A percentile compares a stretch with the other conserved stretches of the same genome.
Evolutionary conservation across 2,113 vertebrate species (phyloP).

Genomic region (Conger conger): DNA sequence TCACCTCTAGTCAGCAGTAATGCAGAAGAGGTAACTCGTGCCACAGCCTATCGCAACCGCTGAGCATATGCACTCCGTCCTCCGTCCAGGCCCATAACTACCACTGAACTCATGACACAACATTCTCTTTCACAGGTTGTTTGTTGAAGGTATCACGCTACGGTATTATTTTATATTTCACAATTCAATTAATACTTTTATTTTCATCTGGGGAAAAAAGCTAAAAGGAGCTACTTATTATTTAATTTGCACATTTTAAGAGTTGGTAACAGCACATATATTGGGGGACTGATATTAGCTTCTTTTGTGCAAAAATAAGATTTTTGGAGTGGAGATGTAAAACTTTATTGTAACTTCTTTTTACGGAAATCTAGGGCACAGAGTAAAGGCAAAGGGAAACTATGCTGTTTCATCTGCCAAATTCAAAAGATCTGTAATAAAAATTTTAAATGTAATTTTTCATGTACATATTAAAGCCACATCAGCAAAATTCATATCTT

Average conservation of each 20-base stretch:
- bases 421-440: conserved; percentile 49
- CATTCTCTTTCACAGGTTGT: not conserved
- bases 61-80: not conserved
- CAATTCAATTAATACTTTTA: not conserved
- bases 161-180: not conserved
- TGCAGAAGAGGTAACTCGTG: not conserved
- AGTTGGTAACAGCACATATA: not conserved
- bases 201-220: no score
- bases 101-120: no score
- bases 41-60: not conserved
- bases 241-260: not conserved
- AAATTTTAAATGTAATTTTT: conserved; percentile 58
- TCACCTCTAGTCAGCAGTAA: not conserved
- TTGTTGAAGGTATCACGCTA: not conserved
- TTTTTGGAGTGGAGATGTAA: conserved; percentile 26
- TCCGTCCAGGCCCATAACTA: no score
- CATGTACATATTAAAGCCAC: conserved; percentile 54
- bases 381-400: conserved; percentile 37
- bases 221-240: no score
- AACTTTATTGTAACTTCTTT: conserved; percentile 29
- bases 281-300: not conserved
- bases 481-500: conserved; percentile 48
- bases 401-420: conserved; percentile 58
- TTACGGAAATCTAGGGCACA: conserved; percentile 52
- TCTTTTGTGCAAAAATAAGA: conserved; percentile 12